Conservation (phyloP, 2,113 vertebrate genomes). For the Embiotoca jacksoni region DNA sequence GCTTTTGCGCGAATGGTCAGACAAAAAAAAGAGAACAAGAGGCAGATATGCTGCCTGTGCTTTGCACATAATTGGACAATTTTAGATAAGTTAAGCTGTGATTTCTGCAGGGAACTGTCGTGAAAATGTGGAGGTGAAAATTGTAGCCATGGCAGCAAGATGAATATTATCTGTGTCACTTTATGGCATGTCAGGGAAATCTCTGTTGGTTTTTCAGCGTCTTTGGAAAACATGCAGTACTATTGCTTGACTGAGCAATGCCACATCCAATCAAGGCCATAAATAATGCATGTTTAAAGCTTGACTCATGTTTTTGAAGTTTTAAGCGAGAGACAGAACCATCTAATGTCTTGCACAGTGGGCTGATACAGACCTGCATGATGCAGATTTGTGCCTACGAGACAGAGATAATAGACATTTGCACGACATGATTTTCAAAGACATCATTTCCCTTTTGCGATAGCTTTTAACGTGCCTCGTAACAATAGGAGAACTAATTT, state of each 20-base stretch:
- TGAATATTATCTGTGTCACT: constrained; percentile 62
- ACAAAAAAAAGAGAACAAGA: background rate
- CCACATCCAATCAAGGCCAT: constrained; percentile 64
- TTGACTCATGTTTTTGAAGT: constrained; percentile 62
- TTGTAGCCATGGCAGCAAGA: constrained; percentile 42
- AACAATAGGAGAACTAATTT: background rate
- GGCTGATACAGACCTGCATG: constrained; percentile 13
- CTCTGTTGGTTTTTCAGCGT: constrained; percentile 62
- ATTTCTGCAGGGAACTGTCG: constrained; percentile 24
- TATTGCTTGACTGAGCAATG: constrained; percentile 62
- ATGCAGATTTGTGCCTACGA: constrained; percentile 23
- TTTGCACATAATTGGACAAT: constrained; percentile 29
- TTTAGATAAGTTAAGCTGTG: constrained; percentile 12
- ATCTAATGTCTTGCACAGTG: constrained; percentile 40
- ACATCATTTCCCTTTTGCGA: background rate
- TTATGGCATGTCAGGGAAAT: constrained; percentile 64
- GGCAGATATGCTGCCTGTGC: background rate
- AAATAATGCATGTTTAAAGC: constrained; percentile 72
- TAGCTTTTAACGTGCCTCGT: background rate
- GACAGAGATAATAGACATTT: constrained; percentile 17
- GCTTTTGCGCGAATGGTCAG: constrained; percentile 29
- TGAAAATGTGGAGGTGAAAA: constrained; percentile 3
- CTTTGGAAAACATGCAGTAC: constrained; percentile 42
- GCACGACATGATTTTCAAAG: constrained; percentile 12
- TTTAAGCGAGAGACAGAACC: constrained; percentile 47